These are phyloP conservation scores for Parapsyche elsis DNA, from an alignment of 1,140 invertebrate genomes.

Conservation along the genomic window DNA sequence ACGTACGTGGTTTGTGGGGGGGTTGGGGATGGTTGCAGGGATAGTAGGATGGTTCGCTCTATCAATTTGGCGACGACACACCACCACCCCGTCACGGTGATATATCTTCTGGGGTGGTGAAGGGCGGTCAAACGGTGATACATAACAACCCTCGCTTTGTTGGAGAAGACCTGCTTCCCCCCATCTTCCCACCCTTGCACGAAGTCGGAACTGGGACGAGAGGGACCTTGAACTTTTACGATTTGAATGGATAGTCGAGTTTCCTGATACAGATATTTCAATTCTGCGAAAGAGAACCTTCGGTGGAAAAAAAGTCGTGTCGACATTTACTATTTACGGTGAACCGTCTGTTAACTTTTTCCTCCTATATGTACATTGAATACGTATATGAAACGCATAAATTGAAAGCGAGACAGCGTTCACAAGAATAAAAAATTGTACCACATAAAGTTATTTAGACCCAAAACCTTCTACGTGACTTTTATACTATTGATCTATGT, in stretches of 20 bases:
- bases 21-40: neutral
- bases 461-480: too few relatives aligned
- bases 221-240: neutral
- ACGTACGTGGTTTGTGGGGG: neutral
- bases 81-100: too few relatives aligned
- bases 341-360: too few relatives aligned
- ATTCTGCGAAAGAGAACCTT: neutral
- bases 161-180: neutral
- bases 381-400: too few relatives aligned
- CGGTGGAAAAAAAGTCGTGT: neutral
- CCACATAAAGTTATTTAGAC: too few relatives aligned
- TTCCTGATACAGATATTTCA: neutral
- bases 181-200: neutral
- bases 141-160: constrained; percentile 3
- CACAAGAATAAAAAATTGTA: too few relatives aligned
- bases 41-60: neutral
- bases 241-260: neutral
- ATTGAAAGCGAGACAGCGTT: too few relatives aligned
- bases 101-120: neutral
- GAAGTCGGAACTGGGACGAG: neutral
- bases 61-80: neutral
- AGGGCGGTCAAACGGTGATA: neutral
- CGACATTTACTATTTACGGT: neutral
- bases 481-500: too few relatives aligned
- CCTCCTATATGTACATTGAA: too few relatives aligned